Evolutionary conservation across 2,888 invertebrate genomes (phyloP), one percentile per base, ranked within the genome.

Genomic region (Platynereis dumerilii): DNA sequence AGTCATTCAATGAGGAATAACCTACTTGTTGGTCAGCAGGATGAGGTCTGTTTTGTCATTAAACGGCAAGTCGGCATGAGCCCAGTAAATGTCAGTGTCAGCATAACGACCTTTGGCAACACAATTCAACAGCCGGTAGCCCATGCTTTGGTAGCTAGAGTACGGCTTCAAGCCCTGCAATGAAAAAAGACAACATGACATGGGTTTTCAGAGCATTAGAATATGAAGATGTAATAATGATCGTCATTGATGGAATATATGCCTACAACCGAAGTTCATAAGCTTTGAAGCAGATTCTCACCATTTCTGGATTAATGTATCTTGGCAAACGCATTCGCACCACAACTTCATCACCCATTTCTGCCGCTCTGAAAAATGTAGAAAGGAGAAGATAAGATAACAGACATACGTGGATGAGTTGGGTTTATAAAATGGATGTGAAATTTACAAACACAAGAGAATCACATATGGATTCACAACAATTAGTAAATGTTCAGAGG

Each of bases 111-210:
- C 89, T 78, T 90, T 89, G 61, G 87, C 87, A 58, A 92, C 82
- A 48, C 87, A 86, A 67, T 88, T 86, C 72, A 91, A 80, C 59
- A 92, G 85, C 79, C 90, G 87, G 77, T 88, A 86, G 0, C 92
- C 92, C 66, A 90, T 87, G 0, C 92, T 91, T 71, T 88, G 88
- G 80, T 91, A 90, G 58, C 85, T 85, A 0, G 91, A 91, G 83
- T 89, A 91, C 29, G 91, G 89, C 65, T 89, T 88, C 17, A 92
- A 85, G 39, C 91, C 91, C 91, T 92, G 79, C 2, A 73, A 64
- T 42, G 2, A 34, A 10, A 22, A 10, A 3, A 59, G 28, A 39
- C 58, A 39, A 24, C 15, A 48, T n/a, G 12, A 17, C 45, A 58
- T 54, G 22, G 45, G 12, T n/a, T 52, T n/a, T 58, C n/a, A 48